Evolutionary conservation across 1,140 invertebrate genomes (phyloP), one percentile per base, ranked within the genome.

Genomic region (Nephotettix cincticeps): DNA sequence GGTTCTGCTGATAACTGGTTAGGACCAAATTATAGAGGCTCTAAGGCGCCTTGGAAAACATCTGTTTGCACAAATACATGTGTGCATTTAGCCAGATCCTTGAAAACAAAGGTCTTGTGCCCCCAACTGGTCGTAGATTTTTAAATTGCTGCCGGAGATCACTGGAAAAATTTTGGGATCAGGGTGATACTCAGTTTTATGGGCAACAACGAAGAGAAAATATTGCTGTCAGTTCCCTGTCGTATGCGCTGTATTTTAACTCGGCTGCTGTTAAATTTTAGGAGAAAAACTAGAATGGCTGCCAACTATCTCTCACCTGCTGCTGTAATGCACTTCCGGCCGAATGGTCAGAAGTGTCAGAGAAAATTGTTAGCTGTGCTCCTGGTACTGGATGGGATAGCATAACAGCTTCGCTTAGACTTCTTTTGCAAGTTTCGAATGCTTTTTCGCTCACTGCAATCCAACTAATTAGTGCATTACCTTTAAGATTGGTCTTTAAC

Each of bases 81-180:
- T n/a, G 47, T 51, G 17, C 36, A 67, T 69, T 58, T 51, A 54
- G 25, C 40, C 6, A 56, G 17, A 11, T 69, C 47, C 40, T 56
- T 69, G 21, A 56, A 51, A 23, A 51, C 47, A n/a, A 51, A 51
- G 3, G 40, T 27, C 19, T 25, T 17, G 17, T 72, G 43, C 40
- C 36, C 54, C 69, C 19, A 23, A 51, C 47, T 51, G 47, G 47
- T 4, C 47, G 47, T 6, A 51, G 17, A 23, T 23, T 51, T 3
- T n/a, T 51, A n/a, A 51, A 51, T 6, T 51, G 47, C 47, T 51
- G 47, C 3, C 47, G 17, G n/a, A n/a, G n/a, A n/a, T n/a, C n/a
- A n/a, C n/a, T n/a, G n/a, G n/a, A n/a, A n/a, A n/a, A n/a, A n/a
- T n/a, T n/a, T n/a, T n/a, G n/a, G n/a, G n/a, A n/a, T n/a, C n/a